Evolutionary conservation across 2,113 vertebrate genomes (phyloP).

Genomic region (Mus musculus): DNA sequence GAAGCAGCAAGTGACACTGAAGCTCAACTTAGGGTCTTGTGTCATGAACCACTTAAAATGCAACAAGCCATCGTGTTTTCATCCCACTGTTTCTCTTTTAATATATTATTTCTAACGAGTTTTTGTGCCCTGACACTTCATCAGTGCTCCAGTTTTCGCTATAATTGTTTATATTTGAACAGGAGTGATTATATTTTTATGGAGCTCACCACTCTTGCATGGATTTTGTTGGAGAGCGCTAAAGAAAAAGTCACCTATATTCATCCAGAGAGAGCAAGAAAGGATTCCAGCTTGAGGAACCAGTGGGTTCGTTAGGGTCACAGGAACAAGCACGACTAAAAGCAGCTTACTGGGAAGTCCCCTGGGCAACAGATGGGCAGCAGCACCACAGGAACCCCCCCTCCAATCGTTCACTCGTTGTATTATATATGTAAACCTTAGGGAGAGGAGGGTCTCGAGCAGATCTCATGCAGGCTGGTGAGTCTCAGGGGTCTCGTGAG

Average conservation of each 20-base stretch:
- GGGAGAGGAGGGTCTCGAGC: background rate
- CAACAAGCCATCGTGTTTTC: background rate
- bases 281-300: background rate
- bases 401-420: background rate
- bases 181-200: background rate
- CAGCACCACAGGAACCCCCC: background rate
- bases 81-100: background rate
- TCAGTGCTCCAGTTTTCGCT: background rate
- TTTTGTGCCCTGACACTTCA: background rate
- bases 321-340: background rate
- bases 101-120: background rate
- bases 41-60: background rate
- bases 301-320: background rate
- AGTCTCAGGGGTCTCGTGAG: background rate
- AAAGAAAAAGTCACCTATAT: background rate
- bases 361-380: background rate
- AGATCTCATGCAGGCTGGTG: background rate
- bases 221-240: background rate
- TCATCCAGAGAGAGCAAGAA: background rate
- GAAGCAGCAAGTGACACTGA: background rate
- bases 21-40: background rate
- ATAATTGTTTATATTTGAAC: conserved; percentile 29
- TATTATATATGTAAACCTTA: background rate
- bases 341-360: background rate
- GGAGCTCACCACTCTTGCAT: background rate